Evolutionary conservation across 2,797 vertebrate species (phyloP), one percentile per base, ranked within the genome.

Genomic region (Coluber constrictor): DNA sequence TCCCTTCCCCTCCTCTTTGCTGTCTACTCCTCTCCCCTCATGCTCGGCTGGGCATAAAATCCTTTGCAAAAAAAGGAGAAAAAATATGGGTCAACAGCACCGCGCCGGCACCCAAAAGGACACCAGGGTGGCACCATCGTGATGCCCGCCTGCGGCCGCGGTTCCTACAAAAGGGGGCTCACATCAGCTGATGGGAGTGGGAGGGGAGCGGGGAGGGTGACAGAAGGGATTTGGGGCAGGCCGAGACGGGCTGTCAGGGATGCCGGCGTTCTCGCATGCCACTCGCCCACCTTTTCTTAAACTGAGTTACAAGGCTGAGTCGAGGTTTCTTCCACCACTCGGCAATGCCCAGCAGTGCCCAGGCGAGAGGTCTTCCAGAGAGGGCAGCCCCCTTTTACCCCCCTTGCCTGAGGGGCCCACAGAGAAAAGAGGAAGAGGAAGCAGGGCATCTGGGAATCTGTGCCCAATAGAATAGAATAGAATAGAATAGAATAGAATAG

Each of bases 11-110:
- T 29, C 29, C n/a, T n/a, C n/a, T n/a, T n/a, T n/a, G 79, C 88
- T 89, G 57, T 92, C 60, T 87, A 20, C 43, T 60, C 57, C 93
- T 90, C 93, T 94, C 92, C 66, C 57, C 94, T 91, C 92, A 74
- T 59, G 93, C 88, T 92, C 90, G 23, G 60, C 83, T n/a, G 90
- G 86, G 92, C 90, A 90, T 87, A 61, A 90, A 87, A 54, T 74
- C 91, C 94, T 97, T 93, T 94, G 93, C 63, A n/a, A 91, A 13
- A 8, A 61, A 70, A 0, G 27, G 54, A 1, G 2, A 15, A 16
- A 86, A 94, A 86, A 94, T 43, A 55, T 92, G 92, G 92, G 90
- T 93, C 92, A 93, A 12, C 61, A 12, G 74, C 23, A 55, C 63
- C 83, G 70, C 16, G 79, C 79, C 54, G 29, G 55, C 90, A 29